Evolutionary conservation across 2,113 vertebrate genomes (phyloP).

Genomic region (Ceyx margarethae): DNA sequence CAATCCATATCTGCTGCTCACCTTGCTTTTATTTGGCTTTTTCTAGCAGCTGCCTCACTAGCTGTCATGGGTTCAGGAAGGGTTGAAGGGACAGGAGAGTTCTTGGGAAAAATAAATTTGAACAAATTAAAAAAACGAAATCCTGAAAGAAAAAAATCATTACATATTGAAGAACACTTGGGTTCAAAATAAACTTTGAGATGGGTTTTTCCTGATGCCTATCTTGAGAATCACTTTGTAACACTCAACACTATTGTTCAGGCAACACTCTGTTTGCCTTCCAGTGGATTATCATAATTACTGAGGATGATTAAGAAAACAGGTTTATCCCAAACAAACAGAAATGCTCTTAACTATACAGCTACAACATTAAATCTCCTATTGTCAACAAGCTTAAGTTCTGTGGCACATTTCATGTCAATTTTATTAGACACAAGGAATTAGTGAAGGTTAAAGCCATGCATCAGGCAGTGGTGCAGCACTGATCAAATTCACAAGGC

Average conservation of each 20-base stretch:
- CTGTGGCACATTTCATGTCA: neutral
- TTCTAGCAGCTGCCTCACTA: constrained; percentile 93
- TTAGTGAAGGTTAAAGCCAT: neutral
- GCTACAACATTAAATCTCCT: neutral
- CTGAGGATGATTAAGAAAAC: neutral
- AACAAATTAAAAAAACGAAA: neutral
- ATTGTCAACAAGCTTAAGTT: neutral
- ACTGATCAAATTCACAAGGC: fast-evolving
- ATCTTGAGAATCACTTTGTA: neutral
- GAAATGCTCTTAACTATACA: neutral
- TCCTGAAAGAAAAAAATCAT: constrained; percentile 37
- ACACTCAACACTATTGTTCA: neutral
- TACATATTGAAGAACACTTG: neutral
- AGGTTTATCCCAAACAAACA: neutral
- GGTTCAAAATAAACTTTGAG: neutral
- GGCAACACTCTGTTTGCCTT: neutral
- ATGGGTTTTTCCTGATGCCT: neutral
- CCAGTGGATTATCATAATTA: neutral
- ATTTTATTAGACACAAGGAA: neutral
- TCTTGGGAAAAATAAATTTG: constrained; percentile 76
- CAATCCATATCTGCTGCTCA: constrained; percentile 40
- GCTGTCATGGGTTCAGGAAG: constrained; percentile 94
- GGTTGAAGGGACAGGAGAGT: constrained; percentile 85
- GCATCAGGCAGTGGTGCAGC: neutral
- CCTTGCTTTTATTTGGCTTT: constrained; percentile 96